Conservation (phyloP, 1,140 invertebrate genomes). For the Helicoverpa armigera region DNA sequence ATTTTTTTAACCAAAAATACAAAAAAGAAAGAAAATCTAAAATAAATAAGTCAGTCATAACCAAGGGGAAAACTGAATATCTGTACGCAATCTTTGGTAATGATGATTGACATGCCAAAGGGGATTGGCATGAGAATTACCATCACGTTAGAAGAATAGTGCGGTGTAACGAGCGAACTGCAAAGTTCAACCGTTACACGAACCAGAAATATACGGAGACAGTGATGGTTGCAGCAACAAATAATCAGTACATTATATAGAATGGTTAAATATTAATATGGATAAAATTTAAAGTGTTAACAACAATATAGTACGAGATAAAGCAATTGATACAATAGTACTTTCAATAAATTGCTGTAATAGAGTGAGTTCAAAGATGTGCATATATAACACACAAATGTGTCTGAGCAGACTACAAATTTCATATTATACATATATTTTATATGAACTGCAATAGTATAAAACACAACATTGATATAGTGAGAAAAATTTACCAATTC, state of each 20-base stretch:
- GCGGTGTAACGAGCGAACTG: constrained; percentile 77
- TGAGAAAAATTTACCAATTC: no score
- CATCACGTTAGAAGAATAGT: constrained; percentile 59
- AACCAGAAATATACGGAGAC: constrained; percentile 48
- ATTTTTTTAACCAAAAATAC: not conserved
- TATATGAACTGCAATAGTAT: no score
- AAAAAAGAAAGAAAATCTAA: constrained; percentile 15
- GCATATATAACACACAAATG: not conserved
- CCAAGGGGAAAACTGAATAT: constrained; percentile 83
- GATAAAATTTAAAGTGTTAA: constrained; percentile 18
- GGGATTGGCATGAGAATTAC: constrained; percentile 75
- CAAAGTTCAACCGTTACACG: constrained; percentile 78
- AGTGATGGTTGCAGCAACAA: constrained; percentile 78
- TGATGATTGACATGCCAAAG: constrained; percentile 78
- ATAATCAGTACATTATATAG: constrained; percentile 18
- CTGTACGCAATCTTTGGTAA: constrained; percentile 73
- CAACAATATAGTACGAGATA: not conserved
- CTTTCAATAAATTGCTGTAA: not conserved
- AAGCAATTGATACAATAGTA: not conserved
- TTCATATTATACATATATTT: no score
- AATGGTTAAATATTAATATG: constrained; percentile 24
- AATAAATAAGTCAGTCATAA: constrained; percentile 62
- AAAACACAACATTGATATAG: no score
- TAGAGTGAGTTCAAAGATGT: not conserved
- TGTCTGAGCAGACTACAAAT: no score